A percentile compares a stretch with the other conserved stretches of the same genome.
These are phyloP conservation scores for Pseudomyrmex dendroicus DNA, from an alignment of 1,140 invertebrate species.

Conservation along the genomic window DNA sequence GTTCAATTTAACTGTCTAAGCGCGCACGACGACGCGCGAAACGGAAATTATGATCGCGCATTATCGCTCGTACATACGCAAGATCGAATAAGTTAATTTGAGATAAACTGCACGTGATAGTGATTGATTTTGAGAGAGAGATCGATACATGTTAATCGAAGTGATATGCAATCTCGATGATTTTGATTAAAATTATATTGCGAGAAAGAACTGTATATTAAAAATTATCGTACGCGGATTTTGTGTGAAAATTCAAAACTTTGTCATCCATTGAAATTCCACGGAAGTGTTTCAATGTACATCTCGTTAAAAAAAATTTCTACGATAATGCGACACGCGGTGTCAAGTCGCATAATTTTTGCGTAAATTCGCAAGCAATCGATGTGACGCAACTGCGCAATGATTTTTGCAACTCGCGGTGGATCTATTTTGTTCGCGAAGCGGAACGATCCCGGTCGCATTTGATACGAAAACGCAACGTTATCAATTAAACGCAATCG, in stretches of 20 bases:
- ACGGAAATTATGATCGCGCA: constrained; percentile 39
- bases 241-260: constrained; percentile 4
- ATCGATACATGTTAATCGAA: neutral
- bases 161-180: constrained; percentile 20
- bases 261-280: neutral
- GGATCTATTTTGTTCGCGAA: constrained; percentile 27
- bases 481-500: constrained; percentile 50
- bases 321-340: neutral
- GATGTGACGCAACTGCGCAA: neutral
- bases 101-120: neutral
- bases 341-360: neutral
- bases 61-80: neutral
- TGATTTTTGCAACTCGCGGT: constrained; percentile 4
- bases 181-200: neutral
- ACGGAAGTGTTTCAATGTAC: neutral
- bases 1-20: constrained; percentile 38
- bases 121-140: too few species aligned
- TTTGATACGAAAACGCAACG: constrained; percentile 34
- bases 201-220: neutral
- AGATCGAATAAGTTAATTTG: constrained; percentile 24
- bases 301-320: constrained; percentile 12
- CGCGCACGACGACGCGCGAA: neutral
- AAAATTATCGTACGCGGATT: too few species aligned
- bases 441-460: constrained; percentile 18
- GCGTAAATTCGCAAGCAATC: neutral